Percentiles rank a stretch among this genome's conserved stretches.
Evolutionary conservation across 2,888 invertebrate species (phyloP).

Genomic region (Ypsolopha sequella): DNA sequence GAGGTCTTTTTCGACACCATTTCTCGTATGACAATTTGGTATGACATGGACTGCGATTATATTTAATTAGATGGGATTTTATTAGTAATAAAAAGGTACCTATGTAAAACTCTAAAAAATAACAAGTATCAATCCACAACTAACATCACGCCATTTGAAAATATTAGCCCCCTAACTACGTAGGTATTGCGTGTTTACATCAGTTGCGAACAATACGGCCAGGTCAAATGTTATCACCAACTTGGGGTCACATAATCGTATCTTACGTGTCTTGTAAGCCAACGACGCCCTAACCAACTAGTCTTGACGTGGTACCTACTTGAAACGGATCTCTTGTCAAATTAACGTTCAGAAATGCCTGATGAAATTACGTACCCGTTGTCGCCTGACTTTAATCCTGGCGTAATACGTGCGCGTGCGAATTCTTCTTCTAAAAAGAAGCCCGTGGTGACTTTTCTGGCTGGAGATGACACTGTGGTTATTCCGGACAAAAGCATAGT

Average conservation of each 20-base stretch:
- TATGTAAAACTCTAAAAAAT: too few species aligned
- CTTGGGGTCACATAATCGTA: background rate
- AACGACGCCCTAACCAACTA: background rate
- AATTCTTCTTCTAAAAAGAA: conserved; percentile 62
- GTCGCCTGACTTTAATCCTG: conserved; percentile 53
- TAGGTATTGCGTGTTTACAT: conserved; percentile 29
- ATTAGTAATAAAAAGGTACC: too few species aligned
- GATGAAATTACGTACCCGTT: conserved; percentile 72
- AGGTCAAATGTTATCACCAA: conserved; percentile 41
- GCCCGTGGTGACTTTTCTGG: conserved; percentile 45
- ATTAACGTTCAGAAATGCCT: conserved; percentile 52
- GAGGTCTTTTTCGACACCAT: too few species aligned
- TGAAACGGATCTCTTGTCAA: too few species aligned
- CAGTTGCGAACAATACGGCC: conserved; percentile 25
- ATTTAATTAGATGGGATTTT: too few species aligned
- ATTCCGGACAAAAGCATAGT: conserved; percentile 58
- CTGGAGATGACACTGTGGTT: conserved; percentile 52
- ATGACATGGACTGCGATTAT: too few species aligned
- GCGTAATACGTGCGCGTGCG: conserved; percentile 70
- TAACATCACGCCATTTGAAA: too few species aligned
- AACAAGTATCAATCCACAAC: too few species aligned
- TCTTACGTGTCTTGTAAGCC: background rate
- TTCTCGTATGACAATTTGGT: too few species aligned
- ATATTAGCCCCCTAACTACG: background rate
- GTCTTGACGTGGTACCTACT: background rate